A percentile compares a stretch with the other conserved stretches of the same genome.
Evolutionary conservation across 2,888 invertebrate genomes (phyloP).

Genomic region (Chrysodeixis includens): DNA sequence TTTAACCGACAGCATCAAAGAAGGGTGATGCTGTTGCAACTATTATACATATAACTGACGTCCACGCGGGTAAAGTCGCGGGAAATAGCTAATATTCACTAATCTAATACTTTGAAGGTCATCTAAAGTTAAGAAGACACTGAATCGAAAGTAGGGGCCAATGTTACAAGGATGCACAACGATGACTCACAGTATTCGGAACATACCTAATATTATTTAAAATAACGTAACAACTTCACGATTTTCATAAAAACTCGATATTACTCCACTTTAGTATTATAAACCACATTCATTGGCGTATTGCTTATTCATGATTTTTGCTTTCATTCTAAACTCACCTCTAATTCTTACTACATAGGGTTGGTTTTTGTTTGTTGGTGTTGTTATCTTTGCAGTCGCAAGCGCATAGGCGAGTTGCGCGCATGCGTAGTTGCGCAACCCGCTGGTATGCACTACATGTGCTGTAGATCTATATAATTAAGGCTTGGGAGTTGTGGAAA

Average conservation of each 20-base stretch:
- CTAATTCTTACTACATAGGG: slow-evolving; percentile 16
- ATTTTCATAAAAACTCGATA: slow-evolving; percentile 23
- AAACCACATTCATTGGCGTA: slow-evolving; percentile 41
- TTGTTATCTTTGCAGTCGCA: slow-evolving; percentile 32
- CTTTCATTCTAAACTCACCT: slow-evolving; percentile 1
- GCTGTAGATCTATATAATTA: slow-evolving; percentile 16
- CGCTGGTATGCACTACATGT: slow-evolving; percentile 38
- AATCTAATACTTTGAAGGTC: too few relatives aligned
- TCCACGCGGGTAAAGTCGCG: too few relatives aligned
- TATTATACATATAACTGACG: too few relatives aligned
- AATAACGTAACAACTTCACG: slow-evolving; percentile 14
- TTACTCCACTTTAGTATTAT: slow-evolving; percentile 36
- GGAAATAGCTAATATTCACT: too few relatives aligned
- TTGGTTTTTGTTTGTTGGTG: slow-evolving; percentile 11
- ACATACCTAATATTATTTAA: not conserved
- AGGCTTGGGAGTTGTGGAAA: slow-evolving; percentile 21
- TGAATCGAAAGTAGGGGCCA: not conserved
- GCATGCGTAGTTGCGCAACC: slow-evolving; percentile 52
- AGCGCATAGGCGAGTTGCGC: slow-evolving; percentile 40
- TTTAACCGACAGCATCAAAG: too few relatives aligned
- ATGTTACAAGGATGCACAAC: slow-evolving; percentile 1
- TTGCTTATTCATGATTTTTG: slow-evolving; percentile 45
- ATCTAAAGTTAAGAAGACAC: not conserved
- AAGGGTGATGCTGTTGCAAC: too few relatives aligned
- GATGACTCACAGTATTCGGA: not conserved